Conservation (phyloP, 2,888 invertebrate species). For the Spilosoma lubricipeda region DNA sequence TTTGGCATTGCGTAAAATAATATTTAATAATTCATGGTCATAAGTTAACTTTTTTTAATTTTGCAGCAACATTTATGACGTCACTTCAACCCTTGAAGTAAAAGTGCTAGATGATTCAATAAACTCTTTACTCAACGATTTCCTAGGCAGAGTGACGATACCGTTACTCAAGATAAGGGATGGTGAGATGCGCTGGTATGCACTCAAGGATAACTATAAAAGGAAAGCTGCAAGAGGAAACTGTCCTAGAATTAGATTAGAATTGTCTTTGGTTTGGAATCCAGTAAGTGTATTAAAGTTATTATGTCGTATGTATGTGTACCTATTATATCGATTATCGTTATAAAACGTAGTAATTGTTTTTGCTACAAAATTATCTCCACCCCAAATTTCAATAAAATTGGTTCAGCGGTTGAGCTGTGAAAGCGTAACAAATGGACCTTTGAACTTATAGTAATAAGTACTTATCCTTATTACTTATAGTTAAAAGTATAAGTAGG, state of each 20-base stretch:
- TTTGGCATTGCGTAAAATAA: neutral
- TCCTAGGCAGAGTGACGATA: slow-evolving; percentile 73
- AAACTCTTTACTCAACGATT: slow-evolving; percentile 59
- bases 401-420: no score
- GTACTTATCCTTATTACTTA: no score
- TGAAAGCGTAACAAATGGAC: no score
- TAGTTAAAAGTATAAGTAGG: neutral
- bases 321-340: neutral
- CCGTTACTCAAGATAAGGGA: slow-evolving; percentile 71
- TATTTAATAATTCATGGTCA: neutral
- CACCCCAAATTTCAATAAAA: no score
- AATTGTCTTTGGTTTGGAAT: slow-evolving; percentile 75
- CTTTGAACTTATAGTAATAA: no score
- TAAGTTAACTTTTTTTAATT: slow-evolving; percentile 2
- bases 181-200: slow-evolving; percentile 73
- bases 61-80: slow-evolving; percentile 75
- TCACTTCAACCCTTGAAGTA: slow-evolving; percentile 73
- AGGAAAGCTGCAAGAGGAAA: slow-evolving; percentile 72
- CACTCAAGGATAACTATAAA: slow-evolving; percentile 71
- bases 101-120: slow-evolving; percentile 71
- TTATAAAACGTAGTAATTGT: no score
- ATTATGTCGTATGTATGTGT: neutral
- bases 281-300: slow-evolving; percentile 66
- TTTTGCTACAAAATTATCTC: no score
- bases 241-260: slow-evolving; percentile 73